Evolutionary conservation across 2,797 vertebrate species (phyloP).

Genomic region (Acanthiza pusilla): DNA sequence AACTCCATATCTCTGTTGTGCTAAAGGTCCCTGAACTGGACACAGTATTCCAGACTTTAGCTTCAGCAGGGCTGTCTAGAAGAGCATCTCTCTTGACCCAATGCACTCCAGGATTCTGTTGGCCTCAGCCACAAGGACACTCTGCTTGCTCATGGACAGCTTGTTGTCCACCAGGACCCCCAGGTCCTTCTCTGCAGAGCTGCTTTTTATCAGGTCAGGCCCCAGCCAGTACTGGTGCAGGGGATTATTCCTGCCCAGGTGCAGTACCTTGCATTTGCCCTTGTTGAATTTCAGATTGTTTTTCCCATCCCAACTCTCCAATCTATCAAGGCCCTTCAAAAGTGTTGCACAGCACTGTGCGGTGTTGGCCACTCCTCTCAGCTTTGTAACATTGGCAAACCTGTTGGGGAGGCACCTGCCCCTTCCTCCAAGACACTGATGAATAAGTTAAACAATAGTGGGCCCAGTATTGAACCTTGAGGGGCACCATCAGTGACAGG

Average conservation of each 20-base stretch:
- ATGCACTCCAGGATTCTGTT: neutral
- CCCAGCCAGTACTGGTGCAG: rapidly evolving
- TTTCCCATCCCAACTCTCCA: neutral
- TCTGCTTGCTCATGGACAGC: too few species aligned
- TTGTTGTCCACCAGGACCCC: neutral
- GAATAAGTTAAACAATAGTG: neutral
- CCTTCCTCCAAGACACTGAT: neutral
- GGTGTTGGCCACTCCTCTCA: neutral
- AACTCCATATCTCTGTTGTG: neutral
- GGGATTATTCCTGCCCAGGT: neutral
- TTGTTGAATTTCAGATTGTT: neutral
- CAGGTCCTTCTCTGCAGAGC: neutral
- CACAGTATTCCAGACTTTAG: neutral
- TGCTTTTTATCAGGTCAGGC: neutral
- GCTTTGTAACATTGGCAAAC: neutral
- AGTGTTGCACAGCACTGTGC: neutral
- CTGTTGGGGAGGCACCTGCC: too few species aligned
- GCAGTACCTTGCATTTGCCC: neutral
- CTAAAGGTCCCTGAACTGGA: neutral
- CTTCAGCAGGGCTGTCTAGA: neutral
- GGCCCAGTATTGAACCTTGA: neutral
- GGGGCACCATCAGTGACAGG: neutral
- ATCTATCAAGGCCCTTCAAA: neutral
- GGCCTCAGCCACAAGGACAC: neutral
- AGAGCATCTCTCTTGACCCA: neutral